These are phyloP conservation scores for Benthosema pterotum DNA, from an alignment of 2,797 vertebrate genomes.

Conservation along the genomic window DNA sequence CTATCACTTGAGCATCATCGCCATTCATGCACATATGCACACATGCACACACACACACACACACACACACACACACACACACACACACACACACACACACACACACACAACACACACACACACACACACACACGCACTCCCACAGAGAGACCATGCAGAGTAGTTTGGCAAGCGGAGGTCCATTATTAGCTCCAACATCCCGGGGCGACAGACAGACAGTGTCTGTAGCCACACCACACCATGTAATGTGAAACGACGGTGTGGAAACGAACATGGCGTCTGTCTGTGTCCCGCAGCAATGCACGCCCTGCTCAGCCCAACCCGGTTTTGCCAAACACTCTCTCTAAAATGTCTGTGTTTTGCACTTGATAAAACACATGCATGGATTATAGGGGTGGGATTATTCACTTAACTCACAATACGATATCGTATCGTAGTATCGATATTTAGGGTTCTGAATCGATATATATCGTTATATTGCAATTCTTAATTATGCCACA, in stretches of 20 bases:
- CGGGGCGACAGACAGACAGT: no score
- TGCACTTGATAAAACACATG: slow-evolving; percentile 1
- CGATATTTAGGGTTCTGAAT: no score
- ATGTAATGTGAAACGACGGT: slow-evolving; percentile 14
- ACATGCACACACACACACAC: background rate
- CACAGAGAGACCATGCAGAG: slow-evolving; percentile 34
- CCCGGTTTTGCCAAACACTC: slow-evolving; percentile 8
- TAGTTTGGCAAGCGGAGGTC: slow-evolving; percentile 11
- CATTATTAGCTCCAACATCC: background rate
- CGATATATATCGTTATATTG: no score
- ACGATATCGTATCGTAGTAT: no score
- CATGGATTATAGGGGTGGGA: no score
- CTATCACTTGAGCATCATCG: slow-evolving; percentile 25
- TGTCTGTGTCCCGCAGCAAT: background rate
- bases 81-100: no score
- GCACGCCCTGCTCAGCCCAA: slow-evolving; percentile 2
- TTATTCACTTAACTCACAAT: no score
- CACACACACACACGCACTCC: no score
- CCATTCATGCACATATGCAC: slow-evolving; percentile 5
- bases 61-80: no score
- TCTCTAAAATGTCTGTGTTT: background rate
- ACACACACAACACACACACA: no score
- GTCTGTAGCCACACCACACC: no score
- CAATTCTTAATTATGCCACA: no score
- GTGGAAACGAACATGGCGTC: slow-evolving; percentile 1